Percentiles rank a stretch among this genome's conserved stretches.
These are phyloP conservation scores for Tautogolabrus adspersus DNA, from an alignment of 2,113 vertebrate genomes.

Conservation along the genomic window DNA sequence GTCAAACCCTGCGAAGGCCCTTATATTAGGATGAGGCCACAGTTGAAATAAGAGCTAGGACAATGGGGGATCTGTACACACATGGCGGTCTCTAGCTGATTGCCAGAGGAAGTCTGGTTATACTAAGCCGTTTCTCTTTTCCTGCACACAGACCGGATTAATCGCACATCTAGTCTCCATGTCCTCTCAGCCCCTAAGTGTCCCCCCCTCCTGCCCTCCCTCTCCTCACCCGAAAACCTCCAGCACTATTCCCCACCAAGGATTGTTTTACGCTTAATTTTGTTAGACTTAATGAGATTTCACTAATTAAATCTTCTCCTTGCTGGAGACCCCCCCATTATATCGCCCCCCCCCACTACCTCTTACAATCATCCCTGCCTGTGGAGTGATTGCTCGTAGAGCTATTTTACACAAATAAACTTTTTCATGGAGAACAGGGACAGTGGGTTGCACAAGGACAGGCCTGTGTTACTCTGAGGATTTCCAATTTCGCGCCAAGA, in stretches of 20 bases:
- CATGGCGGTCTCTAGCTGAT: conserved; percentile 57
- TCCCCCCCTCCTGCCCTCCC: conserved; percentile 70
- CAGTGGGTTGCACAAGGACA: conserved; percentile 57
- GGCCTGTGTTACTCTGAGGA: conserved; percentile 36
- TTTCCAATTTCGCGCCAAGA: conserved; percentile 68
- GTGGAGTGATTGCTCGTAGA: conserved; percentile 87
- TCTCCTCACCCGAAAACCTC: conserved; percentile 81
- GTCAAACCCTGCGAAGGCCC: conserved; percentile 14
- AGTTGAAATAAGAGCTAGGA: conserved; percentile 32
- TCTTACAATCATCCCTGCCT: conserved; percentile 81
- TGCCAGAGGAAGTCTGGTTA: conserved; percentile 70
- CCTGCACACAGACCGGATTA: conserved; percentile 66
- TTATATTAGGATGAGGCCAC: conserved; percentile 19
- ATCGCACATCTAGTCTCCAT: conserved; percentile 81
- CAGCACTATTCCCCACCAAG: conserved; percentile 87
- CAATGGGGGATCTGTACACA: conserved; percentile 56
- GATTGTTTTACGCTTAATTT: conserved; percentile 99
- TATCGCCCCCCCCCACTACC: conserved; percentile 9
- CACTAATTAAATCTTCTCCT: conserved; percentile 98
- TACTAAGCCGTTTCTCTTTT: conserved; percentile 73
- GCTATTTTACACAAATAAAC: conserved; percentile 88
- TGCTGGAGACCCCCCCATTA: conserved; percentile 81
- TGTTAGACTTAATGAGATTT: conserved; percentile 99
- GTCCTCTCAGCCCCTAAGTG: conserved; percentile 78
- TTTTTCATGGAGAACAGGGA: conserved; percentile 75